These are phyloP conservation scores for Empis livida DNA, from an alignment of 2,888 invertebrate species.

Conservation along the genomic window DNA sequence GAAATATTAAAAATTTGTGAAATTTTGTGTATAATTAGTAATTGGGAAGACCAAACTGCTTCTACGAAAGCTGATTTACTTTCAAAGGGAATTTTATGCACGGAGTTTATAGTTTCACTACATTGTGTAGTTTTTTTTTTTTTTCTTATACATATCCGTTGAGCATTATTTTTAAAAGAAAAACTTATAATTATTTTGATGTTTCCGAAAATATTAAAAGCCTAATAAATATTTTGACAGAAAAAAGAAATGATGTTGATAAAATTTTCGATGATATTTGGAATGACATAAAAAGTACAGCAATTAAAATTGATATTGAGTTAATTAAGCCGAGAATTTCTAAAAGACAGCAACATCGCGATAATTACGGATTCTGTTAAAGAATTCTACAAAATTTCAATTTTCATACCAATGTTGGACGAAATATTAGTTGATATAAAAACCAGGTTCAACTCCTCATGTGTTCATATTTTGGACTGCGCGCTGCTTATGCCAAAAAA, in stretches of 20 bases:
- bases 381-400: neutral
- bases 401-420: neutral
- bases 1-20: too few relatives aligned
- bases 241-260: neutral
- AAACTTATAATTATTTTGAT: too few relatives aligned
- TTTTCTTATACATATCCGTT: too few relatives aligned
- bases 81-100: too few relatives aligned
- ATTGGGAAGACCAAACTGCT: too few relatives aligned
- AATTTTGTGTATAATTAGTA: too few relatives aligned
- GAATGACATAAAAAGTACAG: neutral
- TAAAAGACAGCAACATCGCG: neutral
- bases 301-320: neutral
- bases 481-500: neutral
- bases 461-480: neutral
- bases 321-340: neutral
- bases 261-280: neutral
- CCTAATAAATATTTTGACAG: neutral
- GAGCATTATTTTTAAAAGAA: too few relatives aligned
- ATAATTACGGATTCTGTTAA: neutral
- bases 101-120: too few relatives aligned
- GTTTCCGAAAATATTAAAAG: neutral
- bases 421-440: neutral
- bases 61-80: too few relatives aligned
- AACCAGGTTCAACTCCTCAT: neutral
- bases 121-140: too few relatives aligned